A percentile compares a stretch with the other conserved stretches of the same genome.
These are phyloP conservation scores for Drosophila mayaguana DNA, from an alignment of 2,888 invertebrate genomes.

Conservation along the genomic window DNA sequence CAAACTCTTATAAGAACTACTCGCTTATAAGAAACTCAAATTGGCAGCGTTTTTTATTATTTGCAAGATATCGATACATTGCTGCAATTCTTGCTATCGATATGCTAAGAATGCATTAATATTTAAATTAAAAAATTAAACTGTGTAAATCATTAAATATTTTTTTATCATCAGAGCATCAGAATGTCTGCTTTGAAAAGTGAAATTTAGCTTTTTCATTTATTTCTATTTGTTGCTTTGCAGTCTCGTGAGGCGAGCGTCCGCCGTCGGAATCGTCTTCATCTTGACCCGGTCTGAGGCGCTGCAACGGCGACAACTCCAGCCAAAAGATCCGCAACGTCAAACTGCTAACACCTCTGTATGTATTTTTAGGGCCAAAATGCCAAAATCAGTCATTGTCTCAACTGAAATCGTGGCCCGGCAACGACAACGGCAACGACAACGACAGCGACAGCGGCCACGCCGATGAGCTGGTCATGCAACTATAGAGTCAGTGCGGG, in stretches of 20 bases:
- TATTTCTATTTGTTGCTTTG: slow-evolving; percentile 30
- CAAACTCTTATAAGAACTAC: background rate
- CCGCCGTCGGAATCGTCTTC: slow-evolving; percentile 41
- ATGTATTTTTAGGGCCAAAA: slow-evolving; percentile 69
- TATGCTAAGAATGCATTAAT: background rate
- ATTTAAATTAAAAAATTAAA: background rate
- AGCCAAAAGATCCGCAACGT: slow-evolving; percentile 58
- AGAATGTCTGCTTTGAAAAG: background rate
- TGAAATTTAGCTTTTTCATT: slow-evolving; percentile 10
- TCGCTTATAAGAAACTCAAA: background rate
- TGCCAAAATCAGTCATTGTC: slow-evolving; percentile 74
- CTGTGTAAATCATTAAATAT: background rate
- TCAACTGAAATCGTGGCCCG: slow-evolving; percentile 60
- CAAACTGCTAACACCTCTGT: slow-evolving; percentile 67
- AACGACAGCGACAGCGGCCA: slow-evolving; percentile 18
- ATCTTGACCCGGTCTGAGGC: slow-evolving; percentile 56
- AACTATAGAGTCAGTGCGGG: slow-evolving; percentile 54
- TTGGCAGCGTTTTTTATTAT: background rate
- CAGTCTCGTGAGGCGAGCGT: slow-evolving; percentile 54
- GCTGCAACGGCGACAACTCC: slow-evolving; percentile 49
- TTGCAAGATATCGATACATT: slow-evolving; percentile 1
- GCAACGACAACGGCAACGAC: slow-evolving; percentile 17
- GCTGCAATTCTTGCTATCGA: background rate
- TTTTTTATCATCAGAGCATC: slow-evolving; percentile 9
- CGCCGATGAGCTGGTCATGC: slow-evolving; percentile 66